phyloP scores from a whole-genome alignment of 2,888 invertebrate genomes.

The Parochlus steinenii region DNA sequence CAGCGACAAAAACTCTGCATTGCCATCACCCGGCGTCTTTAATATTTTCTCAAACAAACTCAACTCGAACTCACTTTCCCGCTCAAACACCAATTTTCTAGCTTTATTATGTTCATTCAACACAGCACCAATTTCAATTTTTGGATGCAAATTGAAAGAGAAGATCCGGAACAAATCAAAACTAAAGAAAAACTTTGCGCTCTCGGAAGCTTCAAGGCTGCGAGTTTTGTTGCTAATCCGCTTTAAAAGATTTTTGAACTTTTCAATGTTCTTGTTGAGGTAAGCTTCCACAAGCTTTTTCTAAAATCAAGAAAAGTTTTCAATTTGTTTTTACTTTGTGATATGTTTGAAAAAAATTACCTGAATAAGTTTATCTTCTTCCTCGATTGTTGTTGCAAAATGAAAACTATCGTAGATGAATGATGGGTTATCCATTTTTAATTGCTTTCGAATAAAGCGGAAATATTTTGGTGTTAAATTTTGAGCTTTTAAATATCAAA shows the following conservation, averaged over 20 bases:
- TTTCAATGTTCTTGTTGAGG: background rate
- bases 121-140: too few species aligned
- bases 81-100: conserved; percentile 10
- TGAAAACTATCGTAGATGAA: conserved; percentile 6
- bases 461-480: too few species aligned
- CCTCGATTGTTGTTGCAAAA: conserved; percentile 4
- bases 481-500: too few species aligned
- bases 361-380: conserved; percentile 3
- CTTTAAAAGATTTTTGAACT: conserved; percentile 1
- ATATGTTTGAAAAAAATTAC: conserved; percentile 1
- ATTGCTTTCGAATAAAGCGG: too few species aligned
- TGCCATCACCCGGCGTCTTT: conserved; percentile 4
- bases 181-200: background rate
- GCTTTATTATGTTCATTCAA: too few species aligned
- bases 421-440: conserved; percentile 7
- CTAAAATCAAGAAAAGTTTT: conserved; percentile 1
- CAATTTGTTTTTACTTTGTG: background rate
- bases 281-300: conserved; percentile 5
- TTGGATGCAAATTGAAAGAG: too few species aligned
- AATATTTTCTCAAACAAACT: conserved; percentile 11
- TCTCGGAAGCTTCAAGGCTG: background rate
- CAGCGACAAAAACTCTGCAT: conserved; percentile 7
- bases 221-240: conserved; percentile 6
- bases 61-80: background rate
- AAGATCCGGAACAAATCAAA: too few species aligned